These are phyloP conservation scores for Forbesichthys papilliferus DNA, from an alignment of 2,113 vertebrate species.

Conservation along the genomic window DNA sequence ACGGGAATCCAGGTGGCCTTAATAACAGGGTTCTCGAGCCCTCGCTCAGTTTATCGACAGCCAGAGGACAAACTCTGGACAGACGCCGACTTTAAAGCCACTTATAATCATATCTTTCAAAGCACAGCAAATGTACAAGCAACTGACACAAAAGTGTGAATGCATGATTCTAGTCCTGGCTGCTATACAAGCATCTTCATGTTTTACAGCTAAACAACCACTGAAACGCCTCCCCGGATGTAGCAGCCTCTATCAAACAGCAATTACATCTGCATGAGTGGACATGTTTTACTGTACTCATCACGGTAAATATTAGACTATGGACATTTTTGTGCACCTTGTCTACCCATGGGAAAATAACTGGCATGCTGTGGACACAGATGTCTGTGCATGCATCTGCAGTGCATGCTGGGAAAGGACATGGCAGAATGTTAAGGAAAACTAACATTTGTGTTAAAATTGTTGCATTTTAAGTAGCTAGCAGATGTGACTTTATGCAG, in stretches of 20 bases:
- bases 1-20: slow-evolving; percentile 63
- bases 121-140: slow-evolving; percentile 48
- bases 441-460: background rate
- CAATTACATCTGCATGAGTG: slow-evolving; percentile 71
- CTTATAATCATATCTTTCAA: slow-evolving; percentile 64
- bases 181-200: slow-evolving; percentile 63
- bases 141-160: slow-evolving; percentile 51
- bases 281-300: slow-evolving; percentile 44
- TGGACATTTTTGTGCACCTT: slow-evolving; percentile 41
- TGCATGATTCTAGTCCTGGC: slow-evolving; percentile 43
- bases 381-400: slow-evolving; percentile 18
- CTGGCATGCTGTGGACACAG: slow-evolving; percentile 28
- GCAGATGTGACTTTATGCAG: slow-evolving; percentile 1
- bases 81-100: slow-evolving; percentile 37
- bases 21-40: slow-evolving; percentile 60
- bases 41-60: slow-evolving; percentile 39
- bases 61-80: slow-evolving; percentile 33
- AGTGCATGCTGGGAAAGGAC: slow-evolving; percentile 2
- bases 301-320: slow-evolving; percentile 36
- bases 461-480: no score
- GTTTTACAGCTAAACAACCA: slow-evolving; percentile 53
- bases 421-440: slow-evolving; percentile 15
- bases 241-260: slow-evolving; percentile 58
- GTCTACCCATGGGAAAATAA: slow-evolving; percentile 47
- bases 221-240: slow-evolving; percentile 54